Base-by-base conservation (phyloP, 2,113 vertebrate genomes). In the Empidonax traillii region DNA sequence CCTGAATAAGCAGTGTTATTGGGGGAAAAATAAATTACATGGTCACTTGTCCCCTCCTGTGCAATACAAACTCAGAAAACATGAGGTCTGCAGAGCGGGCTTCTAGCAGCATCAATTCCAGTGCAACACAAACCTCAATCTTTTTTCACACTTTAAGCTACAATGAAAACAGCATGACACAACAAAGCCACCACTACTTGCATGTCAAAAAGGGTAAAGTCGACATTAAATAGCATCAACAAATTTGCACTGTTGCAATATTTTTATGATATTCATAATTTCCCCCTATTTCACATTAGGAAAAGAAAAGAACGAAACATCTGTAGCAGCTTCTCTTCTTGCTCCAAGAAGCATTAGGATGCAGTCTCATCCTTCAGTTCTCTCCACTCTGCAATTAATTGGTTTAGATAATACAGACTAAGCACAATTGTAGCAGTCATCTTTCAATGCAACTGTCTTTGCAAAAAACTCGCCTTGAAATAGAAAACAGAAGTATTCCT, bases 231-330 rank as follows among this genome's bases (percentile, higher is more conserved):
- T 1, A 89, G 27, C 33, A 83, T 8, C 27, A 68, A 31, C 11
- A 85, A 41, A 85, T 52, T 16, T 53, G 9, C 24, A 37, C 44
- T 21, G 22, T n/a, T 53, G 17, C 2, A 1, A 8, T 53, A 37
- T 61, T 75, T 51, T 55, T 39, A 67, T 14, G 14, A 49, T 68
- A 82, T 33, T 59, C 3, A 7, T 12, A 22, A 14, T 31, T 43
- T 76, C 10, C 14, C 22, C 17, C 13, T 14, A 5, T 30, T 61
- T 46, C 0, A 0, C 37, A 20, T 41, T 46, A 76, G 27, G 12
- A 58, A 71, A 46, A n/a, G 67, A 43, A 55, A 81, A 39, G 24
- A 89, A 94, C 17, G 5, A 82, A 95, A 85, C 62, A 82, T 77
- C 55, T 87, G 41, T 27, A 93, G 61, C 58, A 87, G 81, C 41